Evolutionary conservation across 2,113 vertebrate genomes (phyloP), one percentile per base, ranked within the genome.

Genomic region (Scatophagus argus): DNA sequence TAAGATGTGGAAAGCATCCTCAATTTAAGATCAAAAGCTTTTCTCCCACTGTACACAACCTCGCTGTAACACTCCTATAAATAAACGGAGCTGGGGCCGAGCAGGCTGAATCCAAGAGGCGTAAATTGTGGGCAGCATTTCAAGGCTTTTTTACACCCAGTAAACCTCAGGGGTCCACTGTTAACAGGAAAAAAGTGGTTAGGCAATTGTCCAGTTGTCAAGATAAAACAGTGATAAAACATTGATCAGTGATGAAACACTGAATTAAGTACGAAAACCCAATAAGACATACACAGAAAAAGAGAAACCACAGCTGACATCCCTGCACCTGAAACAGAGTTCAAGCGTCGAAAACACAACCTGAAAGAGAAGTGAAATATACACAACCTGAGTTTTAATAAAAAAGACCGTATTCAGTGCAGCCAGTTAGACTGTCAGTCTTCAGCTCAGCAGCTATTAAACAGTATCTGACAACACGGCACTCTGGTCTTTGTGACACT

Each of bases 171-270:
- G 75, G 75, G 86, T 85, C 77, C 55, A 67, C 73, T 79, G 85
- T 73, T 89, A 77, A 76, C 69, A 49, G 79, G 43, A 59, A 68
- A 77, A 76, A 86, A 67, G 59, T 63, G 75, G 69, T 85, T 64
- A 66, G 83, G 83, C 85, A 86, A 81, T 88, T 87, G 89, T 86
- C 88, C 86, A 87, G 61, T 89, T 87, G 84, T 89, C 90, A 79
- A 81, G 87, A 89, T 87, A 88, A 91, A 90, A 86, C 76, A 77
- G 83, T 86, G 85, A 86, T 90, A 86, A 90, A 89, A 83, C 87
- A 89, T 79, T 91, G 87, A 90, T 90, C 90, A 85, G 77, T 85
- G 85, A 90, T 86, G 88, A 90, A 90, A 79, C 89, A 70, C 44
- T 85, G 79, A 87, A 89, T 90, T 85, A 87, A 85, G 77, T 78